Evolutionary conservation across 2,113 vertebrate species (phyloP).

Genomic region (Campylorhamphus procurvoides): DNA sequence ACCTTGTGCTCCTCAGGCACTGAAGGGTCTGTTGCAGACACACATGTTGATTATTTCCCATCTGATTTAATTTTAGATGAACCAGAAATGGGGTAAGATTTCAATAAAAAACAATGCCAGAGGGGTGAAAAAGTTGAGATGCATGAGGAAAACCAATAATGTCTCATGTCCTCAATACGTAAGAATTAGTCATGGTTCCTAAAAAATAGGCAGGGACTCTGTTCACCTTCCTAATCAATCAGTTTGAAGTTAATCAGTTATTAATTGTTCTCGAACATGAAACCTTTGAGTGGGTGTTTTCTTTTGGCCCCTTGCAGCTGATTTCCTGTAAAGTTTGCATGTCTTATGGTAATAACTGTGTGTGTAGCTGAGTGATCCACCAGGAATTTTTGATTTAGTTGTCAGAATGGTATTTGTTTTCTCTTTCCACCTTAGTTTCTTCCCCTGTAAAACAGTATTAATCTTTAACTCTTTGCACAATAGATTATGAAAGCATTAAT

Average conservation of each 20-base stretch:
- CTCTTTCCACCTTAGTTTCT: background rate
- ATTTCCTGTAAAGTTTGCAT: background rate
- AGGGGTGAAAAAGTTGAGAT: background rate
- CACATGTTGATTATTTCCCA: background rate
- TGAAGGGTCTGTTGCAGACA: background rate
- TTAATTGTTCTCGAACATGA: background rate
- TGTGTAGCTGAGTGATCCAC: background rate
- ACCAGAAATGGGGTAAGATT: constrained; percentile 4
- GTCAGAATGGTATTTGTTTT: background rate
- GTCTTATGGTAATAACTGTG: background rate
- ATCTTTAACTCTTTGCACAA: constrained; percentile 27
- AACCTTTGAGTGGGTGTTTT: background rate
- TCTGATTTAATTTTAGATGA: constrained; percentile 13
- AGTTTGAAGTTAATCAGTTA: background rate
- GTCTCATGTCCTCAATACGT: background rate
- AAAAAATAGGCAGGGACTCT: background rate
- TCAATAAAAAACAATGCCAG: background rate
- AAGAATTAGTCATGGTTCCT: background rate
- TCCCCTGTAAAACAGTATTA: background rate
- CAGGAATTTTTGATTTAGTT: background rate
- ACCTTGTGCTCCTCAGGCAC: background rate
- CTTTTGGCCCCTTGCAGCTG: background rate
- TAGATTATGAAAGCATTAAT: constrained; percentile 18
- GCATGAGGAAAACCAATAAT: background rate
- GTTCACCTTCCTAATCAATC: background rate